Conservation (phyloP, 1,140 invertebrate genomes). For the Eriosoma lanigerum region DNA sequence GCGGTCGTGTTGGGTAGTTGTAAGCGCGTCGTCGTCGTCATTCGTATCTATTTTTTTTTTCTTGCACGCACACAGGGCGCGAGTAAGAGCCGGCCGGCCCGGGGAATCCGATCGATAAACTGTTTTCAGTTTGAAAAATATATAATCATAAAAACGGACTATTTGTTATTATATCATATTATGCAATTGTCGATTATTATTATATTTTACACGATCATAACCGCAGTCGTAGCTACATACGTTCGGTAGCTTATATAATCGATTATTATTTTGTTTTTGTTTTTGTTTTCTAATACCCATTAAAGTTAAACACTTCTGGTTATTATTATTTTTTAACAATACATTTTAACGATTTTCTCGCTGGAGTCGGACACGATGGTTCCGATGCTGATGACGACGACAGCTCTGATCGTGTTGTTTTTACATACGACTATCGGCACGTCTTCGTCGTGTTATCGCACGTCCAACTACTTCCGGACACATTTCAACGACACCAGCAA, state of each 20-base stretch:
- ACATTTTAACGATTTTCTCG: neutral
- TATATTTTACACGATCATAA: no score
- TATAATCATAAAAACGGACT: no score
- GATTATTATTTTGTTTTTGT: no score
- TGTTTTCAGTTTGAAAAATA: neutral
- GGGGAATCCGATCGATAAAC: conserved; percentile 15
- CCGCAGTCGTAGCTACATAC: neutral
- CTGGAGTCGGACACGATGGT: neutral
- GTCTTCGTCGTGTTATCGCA: conserved; percentile 25
- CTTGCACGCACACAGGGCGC: neutral
- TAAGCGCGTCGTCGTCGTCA: neutral
- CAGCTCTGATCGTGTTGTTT: neutral
- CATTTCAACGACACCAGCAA: conserved; percentile 35
- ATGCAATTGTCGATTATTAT: no score
- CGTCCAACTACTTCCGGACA: conserved; percentile 47
- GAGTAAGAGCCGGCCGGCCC: neutral
- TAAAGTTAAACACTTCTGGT: no score
- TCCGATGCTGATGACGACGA: neutral
- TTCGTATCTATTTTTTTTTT: neutral
- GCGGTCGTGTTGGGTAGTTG: neutral
- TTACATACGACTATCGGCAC: neutral
- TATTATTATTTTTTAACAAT: no score
- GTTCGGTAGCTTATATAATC: neutral
- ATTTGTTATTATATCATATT: no score
- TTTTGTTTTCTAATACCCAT: no score